Percentiles rank a stretch among this genome's conserved stretches.
These are phyloP conservation scores for Cheilosia soror DNA, from an alignment of 2,888 invertebrate species.

Conservation along the genomic window DNA sequence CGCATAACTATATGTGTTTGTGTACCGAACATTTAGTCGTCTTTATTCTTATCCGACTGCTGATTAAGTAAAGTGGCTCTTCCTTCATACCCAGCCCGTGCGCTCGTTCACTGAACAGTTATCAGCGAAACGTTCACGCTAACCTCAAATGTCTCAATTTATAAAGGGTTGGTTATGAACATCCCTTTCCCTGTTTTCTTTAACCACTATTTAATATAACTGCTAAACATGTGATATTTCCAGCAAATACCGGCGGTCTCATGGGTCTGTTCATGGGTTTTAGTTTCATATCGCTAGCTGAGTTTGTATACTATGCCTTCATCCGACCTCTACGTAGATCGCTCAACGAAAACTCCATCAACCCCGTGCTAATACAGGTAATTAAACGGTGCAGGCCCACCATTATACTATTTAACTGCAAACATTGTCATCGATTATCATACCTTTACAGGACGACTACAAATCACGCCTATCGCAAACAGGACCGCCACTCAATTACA, in stretches of 20 bases:
- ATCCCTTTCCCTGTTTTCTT: no score
- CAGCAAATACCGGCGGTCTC: conserved; percentile 92
- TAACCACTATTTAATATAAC: not conserved
- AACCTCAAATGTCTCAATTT: no score
- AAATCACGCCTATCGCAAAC: conserved; percentile 53
- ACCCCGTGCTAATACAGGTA: conserved; percentile 17
- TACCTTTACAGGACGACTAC: conserved; percentile 39
- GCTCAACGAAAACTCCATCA: not conserved
- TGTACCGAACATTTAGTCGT: no score
- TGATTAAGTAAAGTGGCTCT: no score
- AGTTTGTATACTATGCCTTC: conserved; percentile 89
- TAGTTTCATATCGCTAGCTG: conserved; percentile 91
- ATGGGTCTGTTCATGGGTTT: conserved; percentile 93
- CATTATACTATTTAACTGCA: not conserved
- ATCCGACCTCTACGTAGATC: conserved; percentile 85
- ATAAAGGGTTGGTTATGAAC: no score
- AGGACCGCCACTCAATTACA: conserved; percentile 59
- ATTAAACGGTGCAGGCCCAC: not conserved
- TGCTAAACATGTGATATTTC: not conserved
- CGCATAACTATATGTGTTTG: no score
- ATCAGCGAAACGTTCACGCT: no score
- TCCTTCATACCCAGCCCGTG: no score
- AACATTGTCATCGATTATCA: conserved; percentile 48
- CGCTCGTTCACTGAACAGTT: no score
- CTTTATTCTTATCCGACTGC: no score